A percentile compares a stretch with the other conserved stretches of the same genome.
Evolutionary conservation across 2,888 invertebrate species (phyloP).

Genomic region (Thera britannica): DNA sequence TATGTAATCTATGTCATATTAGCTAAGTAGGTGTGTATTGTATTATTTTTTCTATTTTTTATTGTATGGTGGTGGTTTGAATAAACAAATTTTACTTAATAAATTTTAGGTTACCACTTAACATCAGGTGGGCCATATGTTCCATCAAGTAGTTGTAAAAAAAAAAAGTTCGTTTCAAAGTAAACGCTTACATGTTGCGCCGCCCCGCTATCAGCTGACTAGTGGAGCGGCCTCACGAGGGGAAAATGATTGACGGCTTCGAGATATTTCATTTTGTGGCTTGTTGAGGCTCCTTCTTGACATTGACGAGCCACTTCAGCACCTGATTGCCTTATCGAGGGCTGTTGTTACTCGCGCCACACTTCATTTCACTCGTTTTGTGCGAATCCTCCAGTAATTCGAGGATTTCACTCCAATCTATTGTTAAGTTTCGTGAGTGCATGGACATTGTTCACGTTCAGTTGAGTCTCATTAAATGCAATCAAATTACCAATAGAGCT

Average conservation of each 20-base stretch:
- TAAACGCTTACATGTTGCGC: constrained; percentile 41
- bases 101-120: no score
- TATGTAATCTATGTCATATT: no score
- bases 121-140: no score
- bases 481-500: constrained; percentile 30
- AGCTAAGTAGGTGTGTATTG: no score
- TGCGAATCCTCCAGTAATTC: constrained; percentile 57
- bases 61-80: no score
- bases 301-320: constrained; percentile 57
- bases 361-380: constrained; percentile 76
- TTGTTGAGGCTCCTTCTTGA: constrained; percentile 74
- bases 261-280: constrained; percentile 84
- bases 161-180: constrained; percentile 5
- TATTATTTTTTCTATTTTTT: no score
- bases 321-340: constrained; percentile 69
- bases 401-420: constrained; percentile 51
- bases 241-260: constrained; percentile 83
- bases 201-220: constrained; percentile 52
- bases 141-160: no score
- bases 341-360: constrained; percentile 68
- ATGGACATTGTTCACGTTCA: constrained; percentile 32
- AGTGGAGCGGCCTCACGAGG: constrained; percentile 61
- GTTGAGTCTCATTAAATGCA: constrained; percentile 29
- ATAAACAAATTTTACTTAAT: no score
- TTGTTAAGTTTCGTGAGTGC: constrained; percentile 38